phyloP scores from a whole-genome alignment of 2,113 vertebrate species.

The Alaudala cheleensis region DNA sequence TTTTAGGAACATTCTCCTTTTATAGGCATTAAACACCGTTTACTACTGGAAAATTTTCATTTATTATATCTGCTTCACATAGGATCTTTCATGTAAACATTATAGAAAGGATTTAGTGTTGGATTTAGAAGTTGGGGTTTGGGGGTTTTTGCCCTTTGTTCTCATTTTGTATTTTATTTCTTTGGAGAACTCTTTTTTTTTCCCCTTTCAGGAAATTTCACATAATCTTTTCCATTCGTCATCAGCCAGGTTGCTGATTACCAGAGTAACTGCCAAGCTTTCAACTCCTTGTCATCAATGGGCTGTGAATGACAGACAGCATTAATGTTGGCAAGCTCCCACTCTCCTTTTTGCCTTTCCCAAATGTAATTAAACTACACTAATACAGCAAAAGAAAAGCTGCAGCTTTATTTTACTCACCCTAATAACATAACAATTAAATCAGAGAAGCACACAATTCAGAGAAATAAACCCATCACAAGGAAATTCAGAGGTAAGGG shows the following conservation, averaged over 20 bases:
- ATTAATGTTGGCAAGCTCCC: slow-evolving; percentile 71
- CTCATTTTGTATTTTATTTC: slow-evolving; percentile 47
- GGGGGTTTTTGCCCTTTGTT: slow-evolving; percentile 33
- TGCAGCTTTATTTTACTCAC: slow-evolving; percentile 67
- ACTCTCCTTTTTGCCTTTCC: slow-evolving; percentile 69
- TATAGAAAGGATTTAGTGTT: slow-evolving; percentile 5
- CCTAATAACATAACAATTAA: slow-evolving; percentile 62
- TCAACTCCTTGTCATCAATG: slow-evolving; percentile 75
- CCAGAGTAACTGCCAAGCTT: slow-evolving; percentile 71
- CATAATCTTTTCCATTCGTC: slow-evolving; percentile 69
- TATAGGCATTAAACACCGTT: neutral
- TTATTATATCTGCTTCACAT: neutral
- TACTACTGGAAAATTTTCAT: neutral
- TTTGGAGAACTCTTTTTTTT: neutral
- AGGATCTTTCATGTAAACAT: neutral
- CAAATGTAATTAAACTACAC: slow-evolving; percentile 69
- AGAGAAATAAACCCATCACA: slow-evolving; percentile 35
- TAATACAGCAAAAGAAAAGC: slow-evolving; percentile 64
- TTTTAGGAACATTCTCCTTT: slow-evolving; percentile 12
- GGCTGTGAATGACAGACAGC: slow-evolving; percentile 73
- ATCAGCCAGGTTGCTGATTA: slow-evolving; percentile 74
- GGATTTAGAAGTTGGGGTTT: neutral
- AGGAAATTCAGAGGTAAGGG: slow-evolving; percentile 39
- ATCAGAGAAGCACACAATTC: slow-evolving; percentile 46
- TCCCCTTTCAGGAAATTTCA: slow-evolving; percentile 56